These are phyloP conservation scores for Melangyna quadrimaculata DNA, from an alignment of 2,888 invertebrate species.

Conservation along the genomic window DNA sequence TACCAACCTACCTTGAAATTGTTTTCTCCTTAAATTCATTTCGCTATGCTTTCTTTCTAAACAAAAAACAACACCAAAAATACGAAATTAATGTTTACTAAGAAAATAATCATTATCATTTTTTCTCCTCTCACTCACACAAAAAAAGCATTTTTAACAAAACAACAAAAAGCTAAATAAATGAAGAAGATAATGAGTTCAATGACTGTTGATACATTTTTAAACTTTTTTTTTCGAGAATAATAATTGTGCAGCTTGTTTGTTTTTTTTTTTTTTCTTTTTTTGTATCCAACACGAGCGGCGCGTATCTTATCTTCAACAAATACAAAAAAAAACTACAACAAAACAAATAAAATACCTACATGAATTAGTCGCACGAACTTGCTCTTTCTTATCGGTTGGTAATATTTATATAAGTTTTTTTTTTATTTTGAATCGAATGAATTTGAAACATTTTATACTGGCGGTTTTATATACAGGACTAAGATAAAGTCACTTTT, in stretches of 20 bases:
- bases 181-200: slow-evolving; percentile 63
- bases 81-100: background rate
- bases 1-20: background rate
- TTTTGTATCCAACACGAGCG: slow-evolving; percentile 36
- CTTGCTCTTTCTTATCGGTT: background rate
- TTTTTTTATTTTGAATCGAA: too few relatives aligned
- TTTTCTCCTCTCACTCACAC: background rate
- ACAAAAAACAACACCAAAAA: background rate
- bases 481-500: too few relatives aligned
- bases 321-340: background rate
- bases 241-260: slow-evolving; percentile 35
- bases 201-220: slow-evolving; percentile 69
- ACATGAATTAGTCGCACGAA: background rate
- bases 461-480: too few relatives aligned
- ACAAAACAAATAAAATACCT: background rate
- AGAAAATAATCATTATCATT: slow-evolving; percentile 31
- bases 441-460: too few relatives aligned
- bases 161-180: background rate
- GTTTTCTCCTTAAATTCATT: background rate
- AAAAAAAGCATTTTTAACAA: background rate
- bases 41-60: background rate
- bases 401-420: too few relatives aligned
- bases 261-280: too few relatives aligned
- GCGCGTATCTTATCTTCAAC: slow-evolving; percentile 4
- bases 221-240: slow-evolving; percentile 23